phyloP scores from a whole-genome alignment of 1,140 invertebrate species.

The Bombus fervidus region DNA sequence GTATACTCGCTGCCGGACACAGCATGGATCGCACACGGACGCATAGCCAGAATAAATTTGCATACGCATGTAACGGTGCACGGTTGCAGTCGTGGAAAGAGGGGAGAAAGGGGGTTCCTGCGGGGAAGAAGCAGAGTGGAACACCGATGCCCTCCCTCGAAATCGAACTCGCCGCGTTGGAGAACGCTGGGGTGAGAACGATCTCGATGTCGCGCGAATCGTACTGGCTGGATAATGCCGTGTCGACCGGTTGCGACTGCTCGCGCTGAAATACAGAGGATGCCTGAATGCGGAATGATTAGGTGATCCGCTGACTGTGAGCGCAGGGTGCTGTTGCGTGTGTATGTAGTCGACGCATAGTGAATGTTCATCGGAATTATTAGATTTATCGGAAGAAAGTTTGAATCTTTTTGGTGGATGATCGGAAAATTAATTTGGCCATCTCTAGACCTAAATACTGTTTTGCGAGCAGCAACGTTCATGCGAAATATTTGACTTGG shows the following conservation, averaged over 20 bases:
- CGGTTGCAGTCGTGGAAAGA: slow-evolving; percentile 55
- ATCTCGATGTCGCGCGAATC: background rate
- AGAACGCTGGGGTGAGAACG: background rate
- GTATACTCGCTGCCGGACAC: slow-evolving; percentile 3
- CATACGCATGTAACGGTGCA: slow-evolving; percentile 81
- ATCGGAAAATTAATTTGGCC: background rate
- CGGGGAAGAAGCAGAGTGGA: slow-evolving; percentile 56
- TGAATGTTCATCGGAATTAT: background rate
- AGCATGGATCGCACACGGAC: slow-evolving; percentile 71
- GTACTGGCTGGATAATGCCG: background rate
- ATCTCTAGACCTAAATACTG: background rate
- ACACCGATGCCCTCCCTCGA: slow-evolving; percentile 22
- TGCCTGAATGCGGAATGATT: slow-evolving; percentile 2
- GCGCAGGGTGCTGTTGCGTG: no score
- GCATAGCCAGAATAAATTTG: slow-evolving; percentile 80
- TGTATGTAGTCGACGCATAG: background rate
- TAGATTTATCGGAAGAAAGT: background rate
- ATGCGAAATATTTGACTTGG: slow-evolving; percentile 77
- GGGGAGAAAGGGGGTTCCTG: slow-evolving; percentile 27
- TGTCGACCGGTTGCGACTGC: background rate
- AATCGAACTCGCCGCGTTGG: slow-evolving; percentile 48
- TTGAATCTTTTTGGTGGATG: background rate
- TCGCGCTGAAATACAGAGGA: background rate
- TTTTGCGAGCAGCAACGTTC: slow-evolving; percentile 73
- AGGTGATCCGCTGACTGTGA: slow-evolving; percentile 61